A percentile compares a stretch with the other conserved stretches of the same genome.
phyloP scores from a whole-genome alignment of 2,888 invertebrate species.

The Heliconius aoede region DNA sequence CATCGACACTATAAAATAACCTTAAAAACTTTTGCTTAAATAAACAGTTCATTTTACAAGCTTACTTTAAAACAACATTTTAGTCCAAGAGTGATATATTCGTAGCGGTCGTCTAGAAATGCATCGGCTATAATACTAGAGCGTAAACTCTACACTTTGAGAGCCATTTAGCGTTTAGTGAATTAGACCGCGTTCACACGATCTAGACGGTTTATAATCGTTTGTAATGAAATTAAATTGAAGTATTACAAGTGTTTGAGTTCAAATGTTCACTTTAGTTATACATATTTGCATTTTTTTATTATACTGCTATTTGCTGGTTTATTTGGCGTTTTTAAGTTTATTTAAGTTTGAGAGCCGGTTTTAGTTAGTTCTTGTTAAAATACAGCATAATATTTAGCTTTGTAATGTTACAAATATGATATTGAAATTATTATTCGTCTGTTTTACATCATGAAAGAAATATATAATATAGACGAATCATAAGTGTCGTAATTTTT shows the following conservation, averaged over 20 bases:
- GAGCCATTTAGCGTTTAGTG: slow-evolving; percentile 19
- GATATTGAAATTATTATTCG: background rate
- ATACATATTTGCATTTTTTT: background rate
- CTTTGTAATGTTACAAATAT: too few species aligned
- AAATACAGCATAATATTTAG: too few species aligned
- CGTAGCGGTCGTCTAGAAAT: slow-evolving; percentile 40
- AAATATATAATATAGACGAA: too few species aligned
- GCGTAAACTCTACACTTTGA: slow-evolving; percentile 16
- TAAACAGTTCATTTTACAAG: slow-evolving; percentile 1
- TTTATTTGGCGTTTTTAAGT: background rate
- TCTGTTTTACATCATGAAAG: background rate
- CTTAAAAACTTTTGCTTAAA: background rate
- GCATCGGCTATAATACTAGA: slow-evolving; percentile 37
- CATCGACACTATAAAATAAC: slow-evolving; percentile 16
- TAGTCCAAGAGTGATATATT: slow-evolving; percentile 34
- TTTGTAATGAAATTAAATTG: background rate
- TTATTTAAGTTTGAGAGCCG: background rate
- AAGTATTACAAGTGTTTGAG: background rate
- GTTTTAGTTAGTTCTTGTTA: too few species aligned
- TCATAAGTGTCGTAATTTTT: too few species aligned
- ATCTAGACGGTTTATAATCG: slow-evolving; percentile 4
- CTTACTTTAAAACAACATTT: slow-evolving; percentile 4
- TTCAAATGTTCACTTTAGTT: background rate
- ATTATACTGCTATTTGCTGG: background rate
- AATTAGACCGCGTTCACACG: slow-evolving; percentile 7